Conservation (phyloP, 2,113 vertebrate species). For the Melospiza georgiana region DNA sequence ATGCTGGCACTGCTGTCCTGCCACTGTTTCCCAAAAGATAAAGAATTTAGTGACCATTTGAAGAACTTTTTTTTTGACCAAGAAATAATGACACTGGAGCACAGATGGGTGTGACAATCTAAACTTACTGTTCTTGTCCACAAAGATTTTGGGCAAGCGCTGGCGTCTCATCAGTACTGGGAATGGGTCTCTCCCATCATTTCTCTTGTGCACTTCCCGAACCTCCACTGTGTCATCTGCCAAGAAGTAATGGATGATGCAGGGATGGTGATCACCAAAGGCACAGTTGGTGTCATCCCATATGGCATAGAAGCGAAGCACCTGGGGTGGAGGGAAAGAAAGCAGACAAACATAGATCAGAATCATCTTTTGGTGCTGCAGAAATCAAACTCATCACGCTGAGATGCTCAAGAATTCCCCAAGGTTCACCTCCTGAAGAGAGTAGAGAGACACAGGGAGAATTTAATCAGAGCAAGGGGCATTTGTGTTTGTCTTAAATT, state of each 20-base stretch:
- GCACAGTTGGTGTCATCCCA: slow-evolving; percentile 81
- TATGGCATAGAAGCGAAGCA: slow-evolving; percentile 89
- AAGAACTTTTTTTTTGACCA: neutral
- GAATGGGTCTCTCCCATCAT: slow-evolving; percentile 86
- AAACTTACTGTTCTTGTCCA: slow-evolving; percentile 66
- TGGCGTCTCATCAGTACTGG: slow-evolving; percentile 85
- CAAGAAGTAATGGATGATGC: slow-evolving; percentile 88
- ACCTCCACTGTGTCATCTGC: slow-evolving; percentile 90
- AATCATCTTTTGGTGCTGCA: neutral
- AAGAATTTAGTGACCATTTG: neutral
- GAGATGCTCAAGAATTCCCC: neutral
- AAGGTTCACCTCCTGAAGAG: neutral
- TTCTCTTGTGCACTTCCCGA: slow-evolving; percentile 82
- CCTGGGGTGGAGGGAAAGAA: slow-evolving; percentile 67
- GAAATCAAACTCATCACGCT: neutral
- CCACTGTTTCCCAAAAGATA: neutral
- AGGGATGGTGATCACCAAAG: slow-evolving; percentile 76
- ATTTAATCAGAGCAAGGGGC: neutral
- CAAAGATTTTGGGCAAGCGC: slow-evolving; percentile 80
- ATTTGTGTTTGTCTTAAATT: neutral
- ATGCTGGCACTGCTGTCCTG: neutral
- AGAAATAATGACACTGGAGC: neutral
- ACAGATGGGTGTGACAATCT: neutral
- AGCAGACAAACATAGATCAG: neutral
- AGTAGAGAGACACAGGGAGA: neutral